Conservation (phyloP, 2,888 invertebrate genomes). For the Chydorus sphaericus region DNA sequence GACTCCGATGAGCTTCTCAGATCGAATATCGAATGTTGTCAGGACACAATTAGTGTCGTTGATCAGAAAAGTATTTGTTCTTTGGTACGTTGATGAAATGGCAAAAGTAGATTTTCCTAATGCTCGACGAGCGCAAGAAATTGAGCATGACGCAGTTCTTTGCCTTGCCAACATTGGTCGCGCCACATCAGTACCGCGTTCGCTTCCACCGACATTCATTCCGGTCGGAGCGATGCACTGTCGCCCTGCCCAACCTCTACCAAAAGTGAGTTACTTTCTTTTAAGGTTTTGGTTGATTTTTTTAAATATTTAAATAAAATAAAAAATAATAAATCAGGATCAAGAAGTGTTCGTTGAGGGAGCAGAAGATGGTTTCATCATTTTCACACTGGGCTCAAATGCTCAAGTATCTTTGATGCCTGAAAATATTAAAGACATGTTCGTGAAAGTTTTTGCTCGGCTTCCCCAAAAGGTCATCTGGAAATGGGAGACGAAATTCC, state of each 20-base stretch:
- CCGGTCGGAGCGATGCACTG: not conserved
- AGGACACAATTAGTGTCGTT: not conserved
- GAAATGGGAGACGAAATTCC: slow-evolving; percentile 31
- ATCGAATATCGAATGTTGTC: not conserved
- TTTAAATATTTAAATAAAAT: not conserved
- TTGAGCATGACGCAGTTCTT: not conserved
- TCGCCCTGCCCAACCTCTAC: not conserved
- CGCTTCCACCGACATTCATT: slow-evolving; percentile 3
- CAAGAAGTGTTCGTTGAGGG: slow-evolving; percentile 47
- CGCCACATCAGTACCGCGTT: not conserved
- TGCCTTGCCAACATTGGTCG: not conserved
- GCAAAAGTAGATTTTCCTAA: not conserved
- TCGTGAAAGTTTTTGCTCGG: slow-evolving; percentile 40
- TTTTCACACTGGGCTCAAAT: slow-evolving; percentile 74
- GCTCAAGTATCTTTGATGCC: slow-evolving; percentile 58
- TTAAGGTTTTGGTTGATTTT: too few relatives aligned
- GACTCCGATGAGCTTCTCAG: not conserved
- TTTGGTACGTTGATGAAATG: not conserved
- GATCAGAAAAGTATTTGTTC: not conserved
- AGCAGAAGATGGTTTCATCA: slow-evolving; percentile 53
- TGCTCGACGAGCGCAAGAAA: not conserved
- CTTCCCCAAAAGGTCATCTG: slow-evolving; percentile 47
- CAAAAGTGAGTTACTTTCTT: too few relatives aligned
- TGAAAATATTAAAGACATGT: slow-evolving; percentile 33
- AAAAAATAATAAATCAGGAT: slow-evolving; percentile 27